Conservation (phyloP, 2,113 vertebrate genomes). For the Ictidomys tridecemlineatus region DNA sequence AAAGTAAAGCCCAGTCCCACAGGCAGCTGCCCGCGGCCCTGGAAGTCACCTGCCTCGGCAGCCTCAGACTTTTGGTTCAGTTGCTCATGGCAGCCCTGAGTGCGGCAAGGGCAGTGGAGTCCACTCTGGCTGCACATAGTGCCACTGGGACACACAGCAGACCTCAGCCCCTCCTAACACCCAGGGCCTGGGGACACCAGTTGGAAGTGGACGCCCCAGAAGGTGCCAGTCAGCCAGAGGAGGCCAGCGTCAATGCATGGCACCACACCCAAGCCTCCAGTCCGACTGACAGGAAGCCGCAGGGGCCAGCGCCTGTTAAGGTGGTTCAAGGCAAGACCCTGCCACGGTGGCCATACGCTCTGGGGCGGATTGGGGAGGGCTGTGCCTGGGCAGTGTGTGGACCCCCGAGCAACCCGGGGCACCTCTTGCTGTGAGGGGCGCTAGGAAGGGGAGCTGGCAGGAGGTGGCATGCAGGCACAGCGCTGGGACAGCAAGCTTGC, state of each 20-base stretch:
- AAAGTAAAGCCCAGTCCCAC: not conserved
- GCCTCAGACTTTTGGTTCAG: rapidly evolving
- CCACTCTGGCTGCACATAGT: rapidly evolving
- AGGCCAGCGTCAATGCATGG: not conserved
- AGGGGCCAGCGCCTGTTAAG: no score
- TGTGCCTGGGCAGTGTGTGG: no score
- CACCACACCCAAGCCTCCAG: not conserved
- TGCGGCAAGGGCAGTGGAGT: not conserved
- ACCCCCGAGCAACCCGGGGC: no score
- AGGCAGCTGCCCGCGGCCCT: no score
- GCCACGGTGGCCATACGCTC: no score
- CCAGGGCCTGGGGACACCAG: rapidly evolving
- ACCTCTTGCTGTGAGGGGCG: no score
- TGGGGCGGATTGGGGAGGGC: no score
- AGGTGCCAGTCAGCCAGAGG: not conserved
- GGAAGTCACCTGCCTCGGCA: not conserved
- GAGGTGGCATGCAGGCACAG: not conserved
- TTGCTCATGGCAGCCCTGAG: no score
- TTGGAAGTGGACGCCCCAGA: not conserved
- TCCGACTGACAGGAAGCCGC: no score
- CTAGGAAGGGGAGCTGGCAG: no score
- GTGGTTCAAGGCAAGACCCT: no score
- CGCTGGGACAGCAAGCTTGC: not conserved
- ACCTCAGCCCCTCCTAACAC: not conserved
- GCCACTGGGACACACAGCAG: not conserved